Base-by-base conservation (phyloP, 2,888 invertebrate genomes). In the Phaedon cochleariae region DNA sequence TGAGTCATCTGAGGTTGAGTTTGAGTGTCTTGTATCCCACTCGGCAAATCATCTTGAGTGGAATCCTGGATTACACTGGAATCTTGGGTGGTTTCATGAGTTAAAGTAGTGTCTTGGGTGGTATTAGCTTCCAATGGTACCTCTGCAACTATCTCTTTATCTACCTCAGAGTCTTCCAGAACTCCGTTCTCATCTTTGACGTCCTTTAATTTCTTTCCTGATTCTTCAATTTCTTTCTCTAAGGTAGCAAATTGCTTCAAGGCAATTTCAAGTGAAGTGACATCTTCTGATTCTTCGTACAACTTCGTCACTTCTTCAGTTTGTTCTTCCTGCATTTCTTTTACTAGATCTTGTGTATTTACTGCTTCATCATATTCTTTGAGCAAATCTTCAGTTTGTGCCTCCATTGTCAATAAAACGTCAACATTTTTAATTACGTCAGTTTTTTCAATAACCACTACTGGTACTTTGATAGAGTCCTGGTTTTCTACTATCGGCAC, bases 141-240 rank as follows among this genome's bases (percentile, higher is more conserved):
- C 21, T 55, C 54, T n/a, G 34, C 26, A 5, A 26, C 7, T 7
- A 26, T 2, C n/a, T 21, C 31, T 5, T 34, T 37, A 34, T 21
- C 31, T 10, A 10, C 12, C 18, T 10, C 34, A 20, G n/a, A 20
- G 4, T 31, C 17, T 55, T 55, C 55, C 26, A 55, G n/a, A 4
- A 18, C 18, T 31, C 6, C 17, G 17, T 10, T 34, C 9, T 10
- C 10, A 41, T 12, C 41, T 41, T 2, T 41, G 41, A 15, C 2
- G 2, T 34, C 15, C 15, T 41, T 15, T 15, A 1, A 15, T 41
- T 21, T 2, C 45, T 54, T 26, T 7, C 9, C 37, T 5, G 22
- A 21, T 21, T 57, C 69, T 55, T 29, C 76, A 74, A 54, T 65
- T 57, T 71, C 68, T 20, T 62, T 62, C 18, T 70, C 55, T 7